phyloP scores from a whole-genome alignment of 2,797 vertebrate genomes.

The Lophotriccus pileatus region DNA sequence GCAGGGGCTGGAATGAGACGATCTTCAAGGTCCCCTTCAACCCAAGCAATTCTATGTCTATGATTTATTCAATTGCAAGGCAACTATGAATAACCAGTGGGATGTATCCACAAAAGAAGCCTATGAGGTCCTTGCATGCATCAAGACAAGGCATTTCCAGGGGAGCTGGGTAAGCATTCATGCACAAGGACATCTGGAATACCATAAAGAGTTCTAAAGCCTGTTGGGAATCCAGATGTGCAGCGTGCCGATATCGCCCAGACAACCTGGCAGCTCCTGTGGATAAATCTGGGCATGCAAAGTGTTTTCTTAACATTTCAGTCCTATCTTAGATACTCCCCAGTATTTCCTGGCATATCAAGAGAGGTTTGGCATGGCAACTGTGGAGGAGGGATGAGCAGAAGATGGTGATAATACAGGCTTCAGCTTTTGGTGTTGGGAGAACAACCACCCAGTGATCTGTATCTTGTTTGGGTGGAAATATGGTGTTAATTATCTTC shows the following conservation, averaged over 20 bases:
- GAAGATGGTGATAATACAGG: conserved; percentile 3
- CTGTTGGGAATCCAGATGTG: conserved; percentile 16
- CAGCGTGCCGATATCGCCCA: accelerated
- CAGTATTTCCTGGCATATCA: conserved; percentile 59
- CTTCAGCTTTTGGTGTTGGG: conserved; percentile 44
- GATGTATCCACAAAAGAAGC: not conserved
- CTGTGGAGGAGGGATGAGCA: conserved; percentile 11
- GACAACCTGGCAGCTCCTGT: conserved; percentile 1
- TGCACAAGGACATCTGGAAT: conserved; percentile 8
- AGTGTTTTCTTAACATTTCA: conserved; percentile 32
- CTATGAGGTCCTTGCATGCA: not conserved
- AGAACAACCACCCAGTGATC: conserved; percentile 33
- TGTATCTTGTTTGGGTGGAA: conserved; percentile 44
- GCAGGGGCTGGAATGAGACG: not conserved
- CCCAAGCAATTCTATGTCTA: not conserved
- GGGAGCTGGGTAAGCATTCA: not conserved
- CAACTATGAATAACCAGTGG: not conserved
- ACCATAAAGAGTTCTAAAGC: not conserved
- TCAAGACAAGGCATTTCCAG: not conserved
- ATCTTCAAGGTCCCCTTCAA: not conserved
- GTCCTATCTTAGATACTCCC: conserved; percentile 21
- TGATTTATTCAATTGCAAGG: not conserved
- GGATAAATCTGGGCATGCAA: conserved; percentile 1
- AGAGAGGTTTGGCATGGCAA: conserved; percentile 50
- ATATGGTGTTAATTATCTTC: conserved; percentile 48